Evolutionary conservation across 2,113 vertebrate genomes (phyloP), one percentile per base, ranked within the genome.

Genomic region (Cryptomyrus ogoouensis): DNA sequence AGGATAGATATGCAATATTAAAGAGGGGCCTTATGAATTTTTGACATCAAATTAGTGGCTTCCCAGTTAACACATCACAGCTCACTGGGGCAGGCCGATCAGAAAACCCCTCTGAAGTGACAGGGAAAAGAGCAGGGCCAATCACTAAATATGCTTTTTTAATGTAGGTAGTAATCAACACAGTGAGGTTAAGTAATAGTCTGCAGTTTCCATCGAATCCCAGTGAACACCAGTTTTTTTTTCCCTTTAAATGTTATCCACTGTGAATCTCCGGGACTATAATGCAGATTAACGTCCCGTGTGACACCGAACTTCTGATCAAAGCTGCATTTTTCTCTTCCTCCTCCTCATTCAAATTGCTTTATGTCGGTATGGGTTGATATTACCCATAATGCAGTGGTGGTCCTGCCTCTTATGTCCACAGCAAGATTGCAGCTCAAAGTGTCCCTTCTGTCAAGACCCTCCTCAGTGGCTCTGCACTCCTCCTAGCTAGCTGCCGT

Each of bases 11-110:
- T 99, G 97, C 98, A 99, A 99, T 99, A 99, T 99, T 99, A 99
- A 99, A 99, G 96, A 99, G 97, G 94, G 96, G 92, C 93, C 98
- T 98, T 99, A 98, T 98, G 98, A 98, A 99, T 99, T 98, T 99
- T 98, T 99, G 98, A 99, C 98, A 98, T 97, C 97, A 99, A 99
- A 99, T 99, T 99, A 99, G 97, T 97, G 94, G 97, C 97, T 98
- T 97, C 96, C 96, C 97, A 97, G 97, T 98, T 98, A 98, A 98
- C 97, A 97, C 97, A 97, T 97, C 96, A 96, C 96, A 95, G 96
- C 97, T 98, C 96, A 94, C 94, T 95, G 97, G 97, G 97, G 97
- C 96, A 97, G 95, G 95, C 92, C 91, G 94, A 95, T 96, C 93
- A 24, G 90, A 91, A 95, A 97, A 96, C 96, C 96, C 97, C 96